phyloP scores from a whole-genome alignment of 2,113 vertebrate species.

The Myotis lucifugus region DNA sequence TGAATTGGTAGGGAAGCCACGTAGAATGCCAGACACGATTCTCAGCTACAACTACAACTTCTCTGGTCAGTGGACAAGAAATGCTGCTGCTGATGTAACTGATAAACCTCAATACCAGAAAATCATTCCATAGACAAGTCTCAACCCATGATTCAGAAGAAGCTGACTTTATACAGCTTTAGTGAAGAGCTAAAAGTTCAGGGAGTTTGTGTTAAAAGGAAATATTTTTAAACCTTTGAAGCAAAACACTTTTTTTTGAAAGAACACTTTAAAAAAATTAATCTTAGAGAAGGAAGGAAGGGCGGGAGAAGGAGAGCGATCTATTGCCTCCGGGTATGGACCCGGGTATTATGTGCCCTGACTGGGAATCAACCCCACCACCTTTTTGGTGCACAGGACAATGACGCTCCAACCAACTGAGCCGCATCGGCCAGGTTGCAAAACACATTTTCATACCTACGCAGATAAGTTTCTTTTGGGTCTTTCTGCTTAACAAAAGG shows the following conservation, averaged over 20 bases:
- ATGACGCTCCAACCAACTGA: background rate
- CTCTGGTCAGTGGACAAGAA: background rate
- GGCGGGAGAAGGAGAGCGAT: background rate
- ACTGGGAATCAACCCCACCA: background rate
- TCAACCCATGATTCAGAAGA: conserved; percentile 11
- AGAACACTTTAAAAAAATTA: background rate
- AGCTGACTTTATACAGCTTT: background rate
- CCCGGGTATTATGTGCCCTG: too few species aligned
- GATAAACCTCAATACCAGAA: background rate
- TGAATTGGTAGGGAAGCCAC: background rate
- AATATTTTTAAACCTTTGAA: conserved; percentile 26
- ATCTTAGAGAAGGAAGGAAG: background rate
- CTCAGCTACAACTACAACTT: background rate
- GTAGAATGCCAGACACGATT: background rate
- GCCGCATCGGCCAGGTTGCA: background rate
- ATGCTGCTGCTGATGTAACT: background rate
- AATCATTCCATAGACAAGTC: conserved; percentile 18
- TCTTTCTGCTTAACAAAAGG: background rate
- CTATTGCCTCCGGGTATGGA: too few species aligned
- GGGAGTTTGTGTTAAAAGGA: background rate
- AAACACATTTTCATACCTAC: background rate
- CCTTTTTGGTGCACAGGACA: background rate
- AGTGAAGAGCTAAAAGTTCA: background rate
- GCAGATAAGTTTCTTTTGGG: background rate
- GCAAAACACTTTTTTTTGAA: background rate